Evolutionary conservation across 2,888 invertebrate genomes (phyloP).

Genomic region (Scrobipalpa costella): DNA sequence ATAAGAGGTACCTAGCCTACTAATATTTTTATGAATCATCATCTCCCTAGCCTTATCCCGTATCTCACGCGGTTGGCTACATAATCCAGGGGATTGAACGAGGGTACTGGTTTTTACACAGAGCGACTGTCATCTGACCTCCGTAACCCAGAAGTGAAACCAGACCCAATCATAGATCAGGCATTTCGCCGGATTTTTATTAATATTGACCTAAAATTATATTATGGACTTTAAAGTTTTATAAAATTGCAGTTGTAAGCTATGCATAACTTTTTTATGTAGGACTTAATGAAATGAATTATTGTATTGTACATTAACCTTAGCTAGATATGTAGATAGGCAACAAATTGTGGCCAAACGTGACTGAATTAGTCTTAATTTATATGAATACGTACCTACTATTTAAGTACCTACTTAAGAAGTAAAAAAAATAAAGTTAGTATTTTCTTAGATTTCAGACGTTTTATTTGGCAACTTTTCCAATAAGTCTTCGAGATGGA

Average conservation of each 20-base stretch:
- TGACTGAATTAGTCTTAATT: conserved; percentile 66
- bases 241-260: background rate
- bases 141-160: no score
- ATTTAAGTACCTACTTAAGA: conserved; percentile 33
- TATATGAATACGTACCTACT: conserved; percentile 41
- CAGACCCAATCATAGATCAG: no score
- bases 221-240: background rate
- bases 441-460: conserved; percentile 37
- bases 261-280: background rate
- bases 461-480: conserved; percentile 24
- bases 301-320: background rate
- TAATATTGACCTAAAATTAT: background rate
- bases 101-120: no score
- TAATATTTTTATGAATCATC: no score
- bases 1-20: no score
- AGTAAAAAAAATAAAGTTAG: conserved; percentile 40
- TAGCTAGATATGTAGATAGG: conserved; percentile 9
- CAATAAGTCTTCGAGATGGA: background rate
- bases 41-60: no score
- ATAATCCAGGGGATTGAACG: no score
- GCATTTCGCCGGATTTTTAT: no score
- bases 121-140: no score
- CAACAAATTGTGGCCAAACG: conserved; percentile 47
- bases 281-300: background rate
- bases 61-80: no score